Evolutionary conservation across 2,113 vertebrate species (phyloP).

Genomic region (Ochotona curzoniae): DNA sequence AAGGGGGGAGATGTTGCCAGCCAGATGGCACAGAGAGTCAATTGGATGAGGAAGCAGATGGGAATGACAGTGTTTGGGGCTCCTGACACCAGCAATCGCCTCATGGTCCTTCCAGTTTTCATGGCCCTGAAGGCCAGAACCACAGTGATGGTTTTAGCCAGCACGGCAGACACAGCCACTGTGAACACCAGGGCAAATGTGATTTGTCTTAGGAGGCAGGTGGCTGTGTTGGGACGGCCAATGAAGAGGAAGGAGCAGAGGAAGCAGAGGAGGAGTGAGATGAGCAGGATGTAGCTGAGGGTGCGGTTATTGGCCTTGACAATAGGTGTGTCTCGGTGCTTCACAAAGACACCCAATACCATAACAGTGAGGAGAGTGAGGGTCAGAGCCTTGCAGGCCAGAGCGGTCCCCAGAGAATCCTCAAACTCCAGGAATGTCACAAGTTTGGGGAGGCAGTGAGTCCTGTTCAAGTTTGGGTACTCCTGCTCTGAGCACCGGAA

Average conservation of each 20-base stretch:
- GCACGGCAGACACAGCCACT: too few species aligned
- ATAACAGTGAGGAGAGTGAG: neutral
- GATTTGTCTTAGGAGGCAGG: neutral
- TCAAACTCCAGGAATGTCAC: neutral
- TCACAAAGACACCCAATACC: neutral
- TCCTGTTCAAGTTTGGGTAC: neutral
- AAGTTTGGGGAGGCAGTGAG: neutral
- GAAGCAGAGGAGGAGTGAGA: neutral
- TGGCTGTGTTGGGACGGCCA: neutral
- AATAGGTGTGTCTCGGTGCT: neutral
- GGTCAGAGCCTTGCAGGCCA: neutral
- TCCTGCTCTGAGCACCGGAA: neutral
- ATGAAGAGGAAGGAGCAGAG: neutral
- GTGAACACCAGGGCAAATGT: too few species aligned
- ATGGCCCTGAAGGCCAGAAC: too few species aligned
- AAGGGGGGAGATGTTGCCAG: too few species aligned
- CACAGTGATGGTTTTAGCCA: too few species aligned
- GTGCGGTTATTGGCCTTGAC: neutral
- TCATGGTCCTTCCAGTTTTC: too few species aligned
- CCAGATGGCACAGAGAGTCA: too few species aligned
- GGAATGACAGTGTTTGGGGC: too few species aligned
- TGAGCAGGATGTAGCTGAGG: neutral
- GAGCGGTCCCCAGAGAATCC: neutral
- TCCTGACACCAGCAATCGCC: too few species aligned
- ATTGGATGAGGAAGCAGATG: too few species aligned